Conservation (phyloP, 1,140 invertebrate genomes). For the Leguminivora glycinivorella region DNA sequence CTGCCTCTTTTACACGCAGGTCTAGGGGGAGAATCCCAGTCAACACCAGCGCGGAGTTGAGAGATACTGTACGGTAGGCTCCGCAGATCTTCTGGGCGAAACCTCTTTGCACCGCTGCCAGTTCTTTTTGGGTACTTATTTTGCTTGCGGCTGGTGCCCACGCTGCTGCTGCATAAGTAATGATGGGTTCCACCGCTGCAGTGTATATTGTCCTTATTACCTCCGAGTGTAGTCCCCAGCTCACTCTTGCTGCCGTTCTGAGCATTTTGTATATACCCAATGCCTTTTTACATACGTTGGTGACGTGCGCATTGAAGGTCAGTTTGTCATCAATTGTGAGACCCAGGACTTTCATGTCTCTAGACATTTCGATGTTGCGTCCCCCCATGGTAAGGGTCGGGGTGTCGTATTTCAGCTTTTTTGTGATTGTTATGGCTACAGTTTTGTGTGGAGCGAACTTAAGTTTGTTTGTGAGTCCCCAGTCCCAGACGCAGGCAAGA, state of each 20-base stretch:
- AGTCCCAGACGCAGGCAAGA: background rate
- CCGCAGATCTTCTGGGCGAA: background rate
- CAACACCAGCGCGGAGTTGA: background rate
- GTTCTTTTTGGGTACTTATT: background rate
- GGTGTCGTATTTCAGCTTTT: background rate
- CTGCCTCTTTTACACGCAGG: conserved; percentile 29
- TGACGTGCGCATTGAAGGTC: too few relatives aligned
- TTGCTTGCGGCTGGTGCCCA: background rate
- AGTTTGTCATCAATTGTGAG: too few relatives aligned
- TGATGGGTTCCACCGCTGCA: background rate
- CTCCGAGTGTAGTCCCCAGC: too few relatives aligned
- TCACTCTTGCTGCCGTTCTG: too few relatives aligned
- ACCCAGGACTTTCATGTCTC: background rate
- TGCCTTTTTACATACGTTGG: too few relatives aligned
- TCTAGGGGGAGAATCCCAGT: background rate
- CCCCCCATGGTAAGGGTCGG: background rate
- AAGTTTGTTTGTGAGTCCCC: conserved; percentile 1
- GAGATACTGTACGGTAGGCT: background rate
- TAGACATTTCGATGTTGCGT: background rate
- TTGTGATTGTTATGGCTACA: background rate
- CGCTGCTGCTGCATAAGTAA: background rate
- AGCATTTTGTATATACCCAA: too few relatives aligned
- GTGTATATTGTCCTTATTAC: too few relatives aligned
- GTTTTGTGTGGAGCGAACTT: background rate
- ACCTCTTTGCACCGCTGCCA: background rate